Base-by-base conservation (phyloP, 2,888 invertebrate genomes). In the Tetragonisca angustula region DNA sequence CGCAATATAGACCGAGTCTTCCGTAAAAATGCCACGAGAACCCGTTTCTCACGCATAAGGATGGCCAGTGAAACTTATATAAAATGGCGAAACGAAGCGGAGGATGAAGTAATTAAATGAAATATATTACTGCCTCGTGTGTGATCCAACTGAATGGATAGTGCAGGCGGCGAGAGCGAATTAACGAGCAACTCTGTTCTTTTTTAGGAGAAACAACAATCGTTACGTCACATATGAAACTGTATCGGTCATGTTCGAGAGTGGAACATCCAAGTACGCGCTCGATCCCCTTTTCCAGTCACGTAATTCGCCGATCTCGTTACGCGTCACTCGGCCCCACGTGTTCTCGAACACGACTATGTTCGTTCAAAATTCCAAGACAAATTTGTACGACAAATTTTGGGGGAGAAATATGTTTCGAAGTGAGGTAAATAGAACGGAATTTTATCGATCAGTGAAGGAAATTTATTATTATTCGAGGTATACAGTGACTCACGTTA, bases 201-300 rank as follows among this genome's bases (percentile, higher is more conserved):
- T 43, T 84, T 78, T 74, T 27, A n/a, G 69, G 73, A 17, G n/a
- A 54, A 27, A 52, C 27, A 43, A 54, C 67, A 27, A 59, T n/a
- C 69, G 71, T 84, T 84, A 67, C 85, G 79, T 79, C 84, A 79
- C 32, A 59, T n/a, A 52, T 27, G 73, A 84, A 84, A 84, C 59
- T 75, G 69, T 71, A 79, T 78, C 76, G 36, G 50, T 17, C 54
- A 49, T 21, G 56, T 61, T 65, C 65, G 59, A 70, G 36, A 77
- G 70, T 62, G 61, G 43, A 81, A 85, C 70, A 76, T 67, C 75
- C 85, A 56, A 43, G 5, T 49, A 32, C 50, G 49, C 71, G 49
- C 71, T 68, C 15, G 24, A 59, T 61, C 52, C 59, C 19, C 50
- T 62, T 69, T 32, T 17, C 71, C 36, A 61, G 59, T 61, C 71